These are phyloP conservation scores for Zapornia atra DNA, from an alignment of 2,113 vertebrate species.

Conservation along the genomic window DNA sequence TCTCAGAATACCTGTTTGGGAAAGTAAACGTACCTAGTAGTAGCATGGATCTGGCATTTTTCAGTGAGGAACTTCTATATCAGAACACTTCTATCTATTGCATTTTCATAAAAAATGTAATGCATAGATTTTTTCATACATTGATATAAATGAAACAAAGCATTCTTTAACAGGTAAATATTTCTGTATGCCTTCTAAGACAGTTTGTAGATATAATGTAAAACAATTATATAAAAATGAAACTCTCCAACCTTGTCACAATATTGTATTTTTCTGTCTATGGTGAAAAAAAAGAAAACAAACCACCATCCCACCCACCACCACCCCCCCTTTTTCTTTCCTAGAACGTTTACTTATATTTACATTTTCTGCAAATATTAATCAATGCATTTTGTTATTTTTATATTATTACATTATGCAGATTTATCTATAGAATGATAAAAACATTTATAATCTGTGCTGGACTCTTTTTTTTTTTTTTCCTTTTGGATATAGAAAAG, in stretches of 20 bases:
- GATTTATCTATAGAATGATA: background rate
- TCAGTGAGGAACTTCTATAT: background rate
- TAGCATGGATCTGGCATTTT: background rate
- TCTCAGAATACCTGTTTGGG: background rate
- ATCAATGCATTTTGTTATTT: background rate
- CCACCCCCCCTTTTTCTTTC: no score
- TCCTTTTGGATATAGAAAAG: background rate
- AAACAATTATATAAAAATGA: background rate
- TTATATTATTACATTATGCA: background rate
- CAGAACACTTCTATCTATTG: background rate
- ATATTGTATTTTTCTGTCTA: background rate
- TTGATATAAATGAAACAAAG: background rate
- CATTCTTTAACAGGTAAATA: background rate
- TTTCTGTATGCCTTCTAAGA: background rate
- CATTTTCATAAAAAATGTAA: background rate
- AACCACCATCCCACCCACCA: rapidly evolving
- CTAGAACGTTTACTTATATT: background rate
- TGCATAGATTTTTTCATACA: background rate
- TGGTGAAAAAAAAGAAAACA: background rate
- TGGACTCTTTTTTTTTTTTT: background rate
- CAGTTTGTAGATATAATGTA: background rate
- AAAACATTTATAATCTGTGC: background rate
- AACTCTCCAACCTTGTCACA: background rate
- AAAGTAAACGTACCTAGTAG: background rate
- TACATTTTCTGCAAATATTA: background rate